Percentiles rank a stretch among this genome's conserved stretches.
phyloP scores from a whole-genome alignment of 2,888 invertebrate species.

The Troglohyphantes excavatus region DNA sequence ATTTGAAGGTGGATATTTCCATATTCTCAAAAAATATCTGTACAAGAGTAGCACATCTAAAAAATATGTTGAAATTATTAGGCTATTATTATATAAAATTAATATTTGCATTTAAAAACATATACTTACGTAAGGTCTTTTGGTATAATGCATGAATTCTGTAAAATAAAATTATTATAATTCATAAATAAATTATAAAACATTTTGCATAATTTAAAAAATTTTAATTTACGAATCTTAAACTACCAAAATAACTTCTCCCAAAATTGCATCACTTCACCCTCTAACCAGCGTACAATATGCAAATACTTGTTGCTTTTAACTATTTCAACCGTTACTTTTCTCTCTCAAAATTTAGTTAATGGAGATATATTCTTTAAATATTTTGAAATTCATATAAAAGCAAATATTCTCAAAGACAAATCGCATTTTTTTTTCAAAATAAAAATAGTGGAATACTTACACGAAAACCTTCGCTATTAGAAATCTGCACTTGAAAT shows the following conservation, averaged over 20 bases:
- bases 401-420: background rate
- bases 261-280: no score
- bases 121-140: constrained; percentile 58
- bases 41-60: constrained; percentile 59
- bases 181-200: no score
- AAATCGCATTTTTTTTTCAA: background rate
- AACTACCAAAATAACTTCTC: no score
- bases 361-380: no score
- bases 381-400: no score
- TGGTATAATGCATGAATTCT: constrained; percentile 39
- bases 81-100: background rate
- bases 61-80: background rate
- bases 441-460: background rate
- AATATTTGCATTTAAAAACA: background rate
- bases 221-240: no score
- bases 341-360: no score
- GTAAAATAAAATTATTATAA: no score
- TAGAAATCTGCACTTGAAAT: constrained; percentile 57
- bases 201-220: no score
- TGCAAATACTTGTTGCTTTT: no score
- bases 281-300: no score
- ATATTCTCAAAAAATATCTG: constrained; percentile 70
- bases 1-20: constrained; percentile 67
- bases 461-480: constrained; percentile 68
- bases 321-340: no score